Evolutionary conservation across 2,797 vertebrate genomes (phyloP), one percentile per base, ranked within the genome.

Genomic region (Cottoperca gobio): DNA sequence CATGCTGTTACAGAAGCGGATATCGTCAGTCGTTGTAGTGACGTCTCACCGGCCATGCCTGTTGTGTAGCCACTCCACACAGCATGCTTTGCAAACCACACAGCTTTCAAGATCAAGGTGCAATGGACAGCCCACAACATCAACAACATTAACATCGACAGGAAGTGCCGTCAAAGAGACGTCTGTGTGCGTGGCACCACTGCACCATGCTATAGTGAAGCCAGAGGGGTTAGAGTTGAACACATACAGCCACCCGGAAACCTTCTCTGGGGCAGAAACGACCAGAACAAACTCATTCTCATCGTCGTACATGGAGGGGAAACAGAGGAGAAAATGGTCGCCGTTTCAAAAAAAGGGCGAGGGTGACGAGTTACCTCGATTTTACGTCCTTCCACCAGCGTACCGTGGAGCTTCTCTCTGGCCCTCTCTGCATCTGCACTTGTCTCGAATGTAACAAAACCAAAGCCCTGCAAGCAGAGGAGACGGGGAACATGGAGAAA

Each of bases 361-460:
- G 64, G 82, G 65, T 37, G 93, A 91, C 90, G 92, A 95, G 95
- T 96, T 96, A 99, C 98, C 97, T 99, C 98, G 88, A 99, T 97
- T 96, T 99, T 99, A 92, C 98, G 97, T 91, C 97, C 97, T 88
- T 96, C 96, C 83, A 96, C 95, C 94, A 99, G 95, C 77, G 98
- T 99, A 91, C 98, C 98, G 85, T 99, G 98, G 87, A 99, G 97
- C 95, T 97, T 97, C 95, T 99, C 97, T 91, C 98, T 94, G 91
- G 98, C 98, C 88, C 96, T 95, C 94, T 99, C 98, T 75, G 98
- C 98, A 83, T 99, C 98, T 77, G 94, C 95, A 88, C 97, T 97
- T 89, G 96, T 92, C 96, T 99, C 98, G 78, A 99, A 99, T 88
- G 98, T 99, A 95, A 99, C 98, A 93, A 99, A 99, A 91, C 98